A percentile compares a stretch with the other conserved stretches of the same genome.
These are phyloP conservation scores for Tympanuchus pallidicinctus DNA, from an alignment of 2,113 vertebrate genomes.

Conservation along the genomic window DNA sequence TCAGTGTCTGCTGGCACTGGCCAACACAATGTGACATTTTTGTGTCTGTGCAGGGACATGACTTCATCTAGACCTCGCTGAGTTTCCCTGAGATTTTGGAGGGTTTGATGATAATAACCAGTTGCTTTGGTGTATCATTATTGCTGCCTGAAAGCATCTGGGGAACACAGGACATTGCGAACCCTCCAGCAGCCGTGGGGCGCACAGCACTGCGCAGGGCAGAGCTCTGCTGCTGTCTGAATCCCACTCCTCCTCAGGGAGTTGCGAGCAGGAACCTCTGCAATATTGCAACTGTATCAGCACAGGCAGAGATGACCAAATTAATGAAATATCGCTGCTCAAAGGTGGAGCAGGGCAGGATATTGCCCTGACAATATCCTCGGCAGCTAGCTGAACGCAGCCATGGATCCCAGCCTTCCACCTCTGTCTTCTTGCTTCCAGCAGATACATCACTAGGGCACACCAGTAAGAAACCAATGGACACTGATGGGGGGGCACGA, in stretches of 20 bases:
- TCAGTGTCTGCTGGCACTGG: conserved; percentile 11
- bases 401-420: accelerated
- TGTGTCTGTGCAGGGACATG: conserved; percentile 19
- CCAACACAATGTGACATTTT: neutral
- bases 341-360: neutral
- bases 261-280: conserved; percentile 23
- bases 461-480: neutral
- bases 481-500: neutral
- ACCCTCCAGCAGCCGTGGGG: conserved; percentile 21
- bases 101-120: conserved; percentile 44
- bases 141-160: conserved; percentile 14
- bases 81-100: conserved; percentile 39
- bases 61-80: conserved; percentile 26
- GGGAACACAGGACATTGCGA: conserved; percentile 28
- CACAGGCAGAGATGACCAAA: neutral
- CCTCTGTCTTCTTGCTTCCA: neutral
- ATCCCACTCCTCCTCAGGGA: conserved; percentile 16
- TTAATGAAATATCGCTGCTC: conserved; percentile 1
- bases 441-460: neutral
- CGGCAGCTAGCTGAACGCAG: neutral
- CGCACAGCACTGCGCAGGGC: neutral
- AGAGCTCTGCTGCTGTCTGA: conserved; percentile 11
- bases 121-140: neutral
- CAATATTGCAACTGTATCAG: conserved; percentile 34
- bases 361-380: neutral